A percentile compares a stretch with the other conserved stretches of the same genome.
These are phyloP conservation scores for Myopa testacea DNA, from an alignment of 2,888 invertebrate genomes.

Conservation along the genomic window DNA sequence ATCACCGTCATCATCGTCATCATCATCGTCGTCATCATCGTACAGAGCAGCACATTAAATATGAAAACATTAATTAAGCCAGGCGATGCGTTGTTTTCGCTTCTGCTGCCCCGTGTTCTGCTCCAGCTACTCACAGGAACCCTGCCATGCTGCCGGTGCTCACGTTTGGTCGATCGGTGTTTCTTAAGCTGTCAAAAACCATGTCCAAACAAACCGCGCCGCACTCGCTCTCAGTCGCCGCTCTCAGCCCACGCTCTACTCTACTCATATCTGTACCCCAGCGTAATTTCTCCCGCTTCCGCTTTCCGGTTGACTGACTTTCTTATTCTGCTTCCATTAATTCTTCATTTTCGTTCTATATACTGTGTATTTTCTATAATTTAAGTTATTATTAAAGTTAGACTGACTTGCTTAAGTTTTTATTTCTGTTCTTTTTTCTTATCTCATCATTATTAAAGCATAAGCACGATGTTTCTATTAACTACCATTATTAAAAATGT, in stretches of 20 bases:
- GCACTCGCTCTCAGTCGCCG: neutral
- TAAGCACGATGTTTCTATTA: neutral
- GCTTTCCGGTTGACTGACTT: slow-evolving; percentile 22
- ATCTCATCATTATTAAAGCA: neutral
- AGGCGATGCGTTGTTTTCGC: neutral
- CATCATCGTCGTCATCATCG: too few species aligned
- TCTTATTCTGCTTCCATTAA: neutral
- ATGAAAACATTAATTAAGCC: slow-evolving; percentile 19
- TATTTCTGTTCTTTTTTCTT: too few species aligned
- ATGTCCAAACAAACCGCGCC: neutral
- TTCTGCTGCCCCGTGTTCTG: neutral
- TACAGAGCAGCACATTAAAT: slow-evolving; percentile 23
- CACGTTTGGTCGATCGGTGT: neutral
- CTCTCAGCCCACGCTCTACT: neutral
- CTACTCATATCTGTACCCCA: neutral
- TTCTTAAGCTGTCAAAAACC: slow-evolving; percentile 7
- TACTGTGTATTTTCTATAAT: neutral
- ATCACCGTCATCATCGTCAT: too few species aligned
- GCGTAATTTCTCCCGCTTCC: neutral
- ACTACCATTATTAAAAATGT: neutral
- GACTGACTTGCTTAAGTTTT: neutral
- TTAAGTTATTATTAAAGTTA: neutral
- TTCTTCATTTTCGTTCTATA: neutral
- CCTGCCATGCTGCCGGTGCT: neutral
- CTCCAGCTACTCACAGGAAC: neutral